Conservation (phyloP, 2,113 vertebrate genomes). For the Psilopogon haemacephalus region DNA sequence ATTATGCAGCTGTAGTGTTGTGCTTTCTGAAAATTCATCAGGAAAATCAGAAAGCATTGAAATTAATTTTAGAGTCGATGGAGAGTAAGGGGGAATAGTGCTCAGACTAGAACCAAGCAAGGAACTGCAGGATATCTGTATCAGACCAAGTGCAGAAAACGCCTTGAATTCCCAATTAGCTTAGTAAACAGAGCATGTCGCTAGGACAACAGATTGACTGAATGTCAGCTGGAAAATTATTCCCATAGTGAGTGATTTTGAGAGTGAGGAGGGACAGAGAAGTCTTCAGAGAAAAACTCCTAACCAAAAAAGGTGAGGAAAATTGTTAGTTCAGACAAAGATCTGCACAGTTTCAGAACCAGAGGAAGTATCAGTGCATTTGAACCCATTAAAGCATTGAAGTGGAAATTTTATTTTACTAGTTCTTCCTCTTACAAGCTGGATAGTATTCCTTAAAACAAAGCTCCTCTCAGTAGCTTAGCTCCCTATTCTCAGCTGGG, state of each 20-base stretch:
- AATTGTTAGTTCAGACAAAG: neutral
- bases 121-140: neutral
- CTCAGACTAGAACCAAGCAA: neutral
- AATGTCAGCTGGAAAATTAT: conserved; percentile 3
- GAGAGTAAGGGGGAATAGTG: neutral
- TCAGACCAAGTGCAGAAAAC: neutral
- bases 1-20: neutral
- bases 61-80: neutral
- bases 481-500: neutral
- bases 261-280: neutral
- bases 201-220: neutral
- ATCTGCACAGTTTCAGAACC: neutral
- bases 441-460: neutral
- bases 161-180: neutral
- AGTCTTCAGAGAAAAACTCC: neutral
- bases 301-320: neutral
- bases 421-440: neutral
- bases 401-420: neutral
- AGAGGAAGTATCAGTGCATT: neutral
- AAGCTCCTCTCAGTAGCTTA: neutral
- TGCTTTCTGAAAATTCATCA: neutral
- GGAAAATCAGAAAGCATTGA: neutral
- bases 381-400: neutral
- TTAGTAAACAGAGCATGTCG: neutral
- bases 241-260: neutral